Percentiles rank a stretch among this genome's conserved stretches.
Conservation (phyloP, 2,888 invertebrate genomes). For the Nudaria mundana region DNA sequence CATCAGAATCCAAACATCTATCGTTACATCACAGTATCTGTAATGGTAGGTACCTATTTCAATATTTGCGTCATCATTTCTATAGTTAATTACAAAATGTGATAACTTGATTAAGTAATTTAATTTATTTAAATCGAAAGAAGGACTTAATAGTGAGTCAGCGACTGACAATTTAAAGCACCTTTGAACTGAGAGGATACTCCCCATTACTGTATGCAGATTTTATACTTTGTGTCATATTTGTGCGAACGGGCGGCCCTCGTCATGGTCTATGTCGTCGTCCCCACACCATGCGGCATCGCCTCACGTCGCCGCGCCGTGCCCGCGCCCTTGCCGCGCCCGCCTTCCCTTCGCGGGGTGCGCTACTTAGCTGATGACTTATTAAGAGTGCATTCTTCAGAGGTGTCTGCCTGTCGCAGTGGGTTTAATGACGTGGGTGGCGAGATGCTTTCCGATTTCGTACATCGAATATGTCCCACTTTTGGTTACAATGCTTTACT, state of each 20-base stretch:
- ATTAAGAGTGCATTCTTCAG: slow-evolving; percentile 80
- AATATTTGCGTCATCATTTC: too few relatives aligned
- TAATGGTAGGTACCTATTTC: too few relatives aligned
- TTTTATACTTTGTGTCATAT: slow-evolving; percentile 79
- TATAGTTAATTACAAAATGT: too few relatives aligned
- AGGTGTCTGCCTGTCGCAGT: slow-evolving; percentile 76
- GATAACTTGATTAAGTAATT: too few relatives aligned
- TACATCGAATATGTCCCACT: slow-evolving; percentile 65
- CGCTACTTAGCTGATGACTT: slow-evolving; percentile 81
- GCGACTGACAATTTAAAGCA: too few relatives aligned
- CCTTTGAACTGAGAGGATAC: slow-evolving; percentile 72
- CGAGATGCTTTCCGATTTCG: slow-evolving; percentile 45
- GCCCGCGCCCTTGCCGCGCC: slow-evolving; percentile 1
- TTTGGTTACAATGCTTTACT: slow-evolving; percentile 46
- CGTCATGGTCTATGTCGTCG: slow-evolving; percentile 22
- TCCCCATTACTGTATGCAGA: slow-evolving; percentile 76
- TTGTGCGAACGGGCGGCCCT: slow-evolving; percentile 62
- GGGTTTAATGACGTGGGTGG: slow-evolving; percentile 75
- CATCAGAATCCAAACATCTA: too few relatives aligned
- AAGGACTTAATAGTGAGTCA: too few relatives aligned
- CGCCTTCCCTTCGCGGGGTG: slow-evolving; percentile 28
- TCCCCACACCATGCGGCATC: slow-evolving; percentile 11
- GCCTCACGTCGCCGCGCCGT: slow-evolving; percentile 11
- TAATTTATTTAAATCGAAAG: too few relatives aligned
- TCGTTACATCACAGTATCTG: too few relatives aligned